Conservation (phyloP, 2,888 invertebrate species). For the Marronus borbonicus region DNA sequence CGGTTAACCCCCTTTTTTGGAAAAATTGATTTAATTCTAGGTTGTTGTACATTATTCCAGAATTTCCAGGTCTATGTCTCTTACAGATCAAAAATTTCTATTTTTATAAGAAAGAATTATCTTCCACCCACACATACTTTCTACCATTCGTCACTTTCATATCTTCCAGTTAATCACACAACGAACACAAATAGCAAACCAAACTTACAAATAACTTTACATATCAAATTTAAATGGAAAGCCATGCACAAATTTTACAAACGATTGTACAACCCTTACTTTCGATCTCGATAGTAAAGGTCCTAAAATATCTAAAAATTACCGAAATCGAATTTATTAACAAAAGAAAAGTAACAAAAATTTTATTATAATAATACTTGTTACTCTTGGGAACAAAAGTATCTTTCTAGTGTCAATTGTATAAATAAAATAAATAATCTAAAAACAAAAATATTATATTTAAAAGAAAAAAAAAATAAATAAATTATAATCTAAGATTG, state of each 20-base stretch:
- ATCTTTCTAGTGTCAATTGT: conserved; percentile 51
- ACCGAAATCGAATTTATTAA: neutral
- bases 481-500: neutral
- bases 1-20: too few relatives aligned
- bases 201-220: neutral
- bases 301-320: conserved; percentile 10
- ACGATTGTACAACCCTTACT: neutral
- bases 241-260: conserved; percentile 2
- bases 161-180: neutral
- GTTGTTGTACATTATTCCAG: too few relatives aligned
- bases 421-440: conserved; percentile 35
- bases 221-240: neutral
- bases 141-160: neutral
- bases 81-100: too few relatives aligned
- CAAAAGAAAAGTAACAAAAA: conserved; percentile 7
- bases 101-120: too few relatives aligned
- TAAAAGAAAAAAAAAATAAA: neutral
- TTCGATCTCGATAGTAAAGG: neutral
- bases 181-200: neutral
- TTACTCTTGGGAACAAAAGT: conserved; percentile 46
- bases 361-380: conserved; percentile 11
- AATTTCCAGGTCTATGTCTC: too few relatives aligned
- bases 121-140: too few relatives aligned
- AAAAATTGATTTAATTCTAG: too few relatives aligned
- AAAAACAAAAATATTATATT: conserved; percentile 14